These are phyloP conservation scores for Blera fallax DNA, from an alignment of 2,888 invertebrate genomes.

Conservation along the genomic window DNA sequence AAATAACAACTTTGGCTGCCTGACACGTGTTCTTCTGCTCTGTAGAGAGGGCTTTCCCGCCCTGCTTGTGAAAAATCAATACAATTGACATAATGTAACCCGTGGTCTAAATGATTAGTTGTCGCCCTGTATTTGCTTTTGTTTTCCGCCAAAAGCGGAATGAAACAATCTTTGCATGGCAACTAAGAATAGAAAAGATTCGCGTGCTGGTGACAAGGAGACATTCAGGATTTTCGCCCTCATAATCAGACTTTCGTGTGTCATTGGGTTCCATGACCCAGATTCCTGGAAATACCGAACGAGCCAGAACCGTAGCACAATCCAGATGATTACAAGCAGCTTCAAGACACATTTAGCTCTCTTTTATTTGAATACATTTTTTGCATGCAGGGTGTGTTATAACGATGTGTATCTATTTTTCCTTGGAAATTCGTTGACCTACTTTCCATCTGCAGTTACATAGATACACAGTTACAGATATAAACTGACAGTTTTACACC, in stretches of 20 bases:
- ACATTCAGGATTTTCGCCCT: not conserved
- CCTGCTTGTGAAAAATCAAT: not conserved
- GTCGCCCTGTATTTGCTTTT: not conserved
- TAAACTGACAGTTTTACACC: not conserved
- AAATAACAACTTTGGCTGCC: not conserved
- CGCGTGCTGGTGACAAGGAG: not conserved
- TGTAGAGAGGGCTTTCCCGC: not conserved
- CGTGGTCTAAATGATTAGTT: not conserved
- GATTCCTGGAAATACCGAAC: conserved; percentile 10
- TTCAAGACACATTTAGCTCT: conserved; percentile 15
- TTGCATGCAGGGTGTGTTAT: not conserved
- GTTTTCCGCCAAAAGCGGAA: not conserved
- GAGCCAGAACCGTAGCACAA: not conserved
- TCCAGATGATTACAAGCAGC: conserved; percentile 20
- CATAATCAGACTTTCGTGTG: too few relatives aligned
- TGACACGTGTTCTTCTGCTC: not conserved
- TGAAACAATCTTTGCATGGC: not conserved
- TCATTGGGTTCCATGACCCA: conserved; percentile 13
- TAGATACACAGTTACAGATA: not conserved
- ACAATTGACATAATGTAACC: not conserved
- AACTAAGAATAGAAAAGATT: not conserved
- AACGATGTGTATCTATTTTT: conserved; percentile 24
- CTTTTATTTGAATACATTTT: not conserved
- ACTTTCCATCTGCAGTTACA: not conserved
- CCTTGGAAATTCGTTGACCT: conserved; percentile 16